Evolutionary conservation across 2,888 invertebrate species (phyloP).

Genomic region (Trilocha varians): DNA sequence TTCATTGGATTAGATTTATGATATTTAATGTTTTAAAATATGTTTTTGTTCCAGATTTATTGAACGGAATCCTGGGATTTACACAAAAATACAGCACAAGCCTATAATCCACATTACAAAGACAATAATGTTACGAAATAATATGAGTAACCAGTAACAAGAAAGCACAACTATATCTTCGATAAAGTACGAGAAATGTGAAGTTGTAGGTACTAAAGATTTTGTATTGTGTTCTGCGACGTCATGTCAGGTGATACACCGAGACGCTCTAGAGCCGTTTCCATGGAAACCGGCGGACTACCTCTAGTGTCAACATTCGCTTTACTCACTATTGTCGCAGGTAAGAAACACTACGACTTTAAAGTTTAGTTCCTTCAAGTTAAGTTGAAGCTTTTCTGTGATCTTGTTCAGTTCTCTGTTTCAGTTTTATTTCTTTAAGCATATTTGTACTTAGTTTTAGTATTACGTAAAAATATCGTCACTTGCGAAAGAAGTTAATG

Average conservation of each 20-base stretch:
- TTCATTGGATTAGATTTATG: too few species aligned
- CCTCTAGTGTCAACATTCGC: constrained; percentile 64
- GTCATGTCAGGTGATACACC: constrained; percentile 45
- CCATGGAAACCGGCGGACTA: constrained; percentile 60
- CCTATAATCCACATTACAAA: too few species aligned
- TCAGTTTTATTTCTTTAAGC: too few species aligned
- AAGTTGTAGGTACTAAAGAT: constrained; percentile 16
- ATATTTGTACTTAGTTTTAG: too few species aligned
- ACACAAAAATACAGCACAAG: background rate
- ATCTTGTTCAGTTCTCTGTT: too few species aligned
- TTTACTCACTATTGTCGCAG: constrained; percentile 62
- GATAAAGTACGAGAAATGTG: background rate
- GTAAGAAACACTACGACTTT: constrained; percentile 40
- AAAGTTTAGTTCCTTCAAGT: too few species aligned
- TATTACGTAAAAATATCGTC: too few species aligned
- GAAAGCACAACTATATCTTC: background rate
- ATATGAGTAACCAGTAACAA: background rate
- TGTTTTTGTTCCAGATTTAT: constrained; percentile 3
- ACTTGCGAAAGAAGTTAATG: too few species aligned
- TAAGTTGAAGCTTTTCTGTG: too few species aligned
- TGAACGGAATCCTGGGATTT: background rate
- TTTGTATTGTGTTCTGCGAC: constrained; percentile 29
- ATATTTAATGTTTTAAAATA: too few species aligned
- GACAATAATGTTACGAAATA: too few species aligned
- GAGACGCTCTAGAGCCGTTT: constrained; percentile 39